Conservation (phyloP, 2,888 invertebrate genomes). For the Anthoptus insignis region DNA sequence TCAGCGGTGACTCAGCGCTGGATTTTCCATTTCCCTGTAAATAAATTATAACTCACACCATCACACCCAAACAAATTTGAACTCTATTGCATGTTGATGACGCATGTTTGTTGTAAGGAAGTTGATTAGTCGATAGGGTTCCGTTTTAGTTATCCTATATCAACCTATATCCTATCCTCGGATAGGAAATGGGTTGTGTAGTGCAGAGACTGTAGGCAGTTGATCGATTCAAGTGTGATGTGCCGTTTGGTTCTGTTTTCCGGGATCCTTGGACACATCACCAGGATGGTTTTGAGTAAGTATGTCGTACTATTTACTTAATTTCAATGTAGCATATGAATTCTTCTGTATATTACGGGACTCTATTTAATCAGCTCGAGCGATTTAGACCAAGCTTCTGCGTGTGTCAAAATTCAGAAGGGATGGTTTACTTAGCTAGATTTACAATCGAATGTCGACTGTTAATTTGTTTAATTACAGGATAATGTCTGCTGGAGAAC, state of each 20-base stretch:
- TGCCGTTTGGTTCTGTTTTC: constrained; percentile 45
- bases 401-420: no score
- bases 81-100: constrained; percentile 14
- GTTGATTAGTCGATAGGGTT: constrained; percentile 12
- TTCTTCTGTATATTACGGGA: no score
- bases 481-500: no score
- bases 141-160: constrained; percentile 16
- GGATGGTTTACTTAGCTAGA: no score
- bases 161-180: no score
- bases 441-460: no score
- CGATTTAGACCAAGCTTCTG: no score
- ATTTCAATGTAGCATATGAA: no score
- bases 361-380: no score
- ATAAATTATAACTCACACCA: constrained; percentile 35
- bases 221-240: constrained; percentile 44
- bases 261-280: constrained; percentile 30
- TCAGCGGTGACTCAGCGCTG: constrained; percentile 45
- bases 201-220: constrained; percentile 39
- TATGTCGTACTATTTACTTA: no score
- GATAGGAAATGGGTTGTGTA: constrained; percentile 6
- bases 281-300: constrained; percentile 43
- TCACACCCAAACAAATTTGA: background rate
- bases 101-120: background rate
- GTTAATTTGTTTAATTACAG: no score
- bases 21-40: constrained; percentile 46